A percentile compares a stretch with the other conserved stretches of the same genome.
phyloP scores from a whole-genome alignment of 1,140 invertebrate species.

The Scylla paramamosain region DNA sequence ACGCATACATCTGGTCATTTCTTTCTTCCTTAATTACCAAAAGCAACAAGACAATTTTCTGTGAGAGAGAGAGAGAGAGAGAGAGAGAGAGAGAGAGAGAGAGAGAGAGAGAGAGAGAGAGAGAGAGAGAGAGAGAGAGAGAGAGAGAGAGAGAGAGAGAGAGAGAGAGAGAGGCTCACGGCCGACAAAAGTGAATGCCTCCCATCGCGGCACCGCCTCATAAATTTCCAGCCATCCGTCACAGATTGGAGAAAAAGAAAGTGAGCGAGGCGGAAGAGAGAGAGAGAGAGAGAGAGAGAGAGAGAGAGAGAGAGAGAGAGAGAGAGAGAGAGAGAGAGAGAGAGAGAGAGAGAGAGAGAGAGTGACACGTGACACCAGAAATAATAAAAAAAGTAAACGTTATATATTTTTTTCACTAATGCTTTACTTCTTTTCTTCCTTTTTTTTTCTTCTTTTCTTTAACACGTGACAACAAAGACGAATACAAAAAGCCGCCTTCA shows the following conservation, averaged over 20 bases:
- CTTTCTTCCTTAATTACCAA: too few species aligned
- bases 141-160: conserved; percentile 20
- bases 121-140: conserved; percentile 20
- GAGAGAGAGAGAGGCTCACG: not conserved
- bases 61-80: too few species aligned
- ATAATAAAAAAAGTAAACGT: not conserved
- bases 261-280: not conserved
- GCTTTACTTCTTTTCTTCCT: too few species aligned
- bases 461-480: too few species aligned
- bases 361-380: not conserved
- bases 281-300: not conserved
- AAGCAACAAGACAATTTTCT: too few species aligned
- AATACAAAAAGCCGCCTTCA: too few species aligned
- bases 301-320: not conserved
- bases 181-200: not conserved
- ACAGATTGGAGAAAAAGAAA: not conserved
- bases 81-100: too few species aligned
- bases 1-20: too few species aligned
- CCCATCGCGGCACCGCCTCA: not conserved
- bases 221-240: not conserved
- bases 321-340: not conserved
- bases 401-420: too few species aligned
- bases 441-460: too few species aligned
- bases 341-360: not conserved
- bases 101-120: not conserved